These are phyloP conservation scores for Scolopax bukidnonensis DNA, from an alignment of 2,797 vertebrate genomes.

Conservation along the genomic window DNA sequence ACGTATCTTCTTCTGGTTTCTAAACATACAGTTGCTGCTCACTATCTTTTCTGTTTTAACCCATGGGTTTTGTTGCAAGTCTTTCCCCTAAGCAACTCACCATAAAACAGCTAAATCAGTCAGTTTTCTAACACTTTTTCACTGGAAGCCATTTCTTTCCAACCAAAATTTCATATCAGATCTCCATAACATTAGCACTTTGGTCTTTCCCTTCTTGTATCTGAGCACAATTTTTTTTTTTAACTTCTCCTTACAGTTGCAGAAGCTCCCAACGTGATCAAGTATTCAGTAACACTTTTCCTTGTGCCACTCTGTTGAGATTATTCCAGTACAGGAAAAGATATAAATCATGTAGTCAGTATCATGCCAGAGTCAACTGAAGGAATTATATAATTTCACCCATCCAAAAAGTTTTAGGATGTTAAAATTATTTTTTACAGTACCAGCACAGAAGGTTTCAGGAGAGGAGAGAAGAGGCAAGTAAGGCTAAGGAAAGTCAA, in stretches of 20 bases:
- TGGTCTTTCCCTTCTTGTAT: background rate
- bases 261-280: background rate
- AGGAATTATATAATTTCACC: background rate
- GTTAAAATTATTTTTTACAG: background rate
- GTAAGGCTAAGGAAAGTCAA: background rate
- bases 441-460: background rate
- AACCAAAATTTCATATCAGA: background rate
- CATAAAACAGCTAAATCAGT: background rate
- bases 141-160: background rate
- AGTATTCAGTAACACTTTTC: background rate
- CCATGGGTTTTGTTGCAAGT: background rate
- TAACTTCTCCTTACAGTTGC: background rate
- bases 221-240: background rate
- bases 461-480: background rate
- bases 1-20: background rate
- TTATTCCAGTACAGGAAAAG: background rate
- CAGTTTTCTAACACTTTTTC: background rate
- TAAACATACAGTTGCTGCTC: background rate
- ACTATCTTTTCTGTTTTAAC: background rate
- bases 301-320: background rate
- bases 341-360: background rate
- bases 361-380: background rate
- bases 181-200: background rate
- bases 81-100: background rate
- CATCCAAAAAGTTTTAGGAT: background rate